Conservation (phyloP, 2,888 invertebrate genomes). For the Lithophane leautieri region DNA sequence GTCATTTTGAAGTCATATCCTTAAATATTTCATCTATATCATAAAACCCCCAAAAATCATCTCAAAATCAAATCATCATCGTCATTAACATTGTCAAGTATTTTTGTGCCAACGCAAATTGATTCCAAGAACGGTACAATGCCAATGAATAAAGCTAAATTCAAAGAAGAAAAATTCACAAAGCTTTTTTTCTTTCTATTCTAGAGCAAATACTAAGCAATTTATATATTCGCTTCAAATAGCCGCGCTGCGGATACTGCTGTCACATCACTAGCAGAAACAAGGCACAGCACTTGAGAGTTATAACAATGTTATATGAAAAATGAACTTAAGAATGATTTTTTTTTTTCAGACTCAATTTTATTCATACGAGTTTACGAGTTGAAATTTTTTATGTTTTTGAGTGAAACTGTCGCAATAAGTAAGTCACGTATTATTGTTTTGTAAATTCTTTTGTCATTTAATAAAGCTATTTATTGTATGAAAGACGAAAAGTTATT, state of each 20-base stretch:
- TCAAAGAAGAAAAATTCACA: not conserved
- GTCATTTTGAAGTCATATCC: not conserved
- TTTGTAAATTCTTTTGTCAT: not conserved
- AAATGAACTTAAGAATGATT: constrained; percentile 65
- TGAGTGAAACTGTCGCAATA: constrained; percentile 8
- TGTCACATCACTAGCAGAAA: constrained; percentile 60
- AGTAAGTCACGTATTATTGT: constrained; percentile 7
- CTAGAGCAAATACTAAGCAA: not conserved
- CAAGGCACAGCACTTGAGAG: constrained; percentile 64
- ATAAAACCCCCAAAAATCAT: not conserved
- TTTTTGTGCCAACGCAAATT: not conserved
- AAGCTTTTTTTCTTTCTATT: not conserved
- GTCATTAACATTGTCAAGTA: no score
- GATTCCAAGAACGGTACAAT: not conserved
- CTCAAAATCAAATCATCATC: not conserved
- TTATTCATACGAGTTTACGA: constrained; percentile 56
- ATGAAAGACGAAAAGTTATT: not conserved
- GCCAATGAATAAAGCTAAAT: not conserved
- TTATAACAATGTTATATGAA: constrained; percentile 69
- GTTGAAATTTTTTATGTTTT: constrained; percentile 42
- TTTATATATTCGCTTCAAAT: constrained; percentile 13
- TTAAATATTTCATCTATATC: not conserved
- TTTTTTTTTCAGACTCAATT: constrained; percentile 53
- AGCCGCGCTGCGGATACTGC: constrained; percentile 26
- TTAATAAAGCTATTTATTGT: not conserved